Percentiles rank a stretch among this genome's conserved stretches.
These are phyloP conservation scores for Pelochelys cantorii DNA, from an alignment of 2,797 vertebrate species.

Conservation along the genomic window DNA sequence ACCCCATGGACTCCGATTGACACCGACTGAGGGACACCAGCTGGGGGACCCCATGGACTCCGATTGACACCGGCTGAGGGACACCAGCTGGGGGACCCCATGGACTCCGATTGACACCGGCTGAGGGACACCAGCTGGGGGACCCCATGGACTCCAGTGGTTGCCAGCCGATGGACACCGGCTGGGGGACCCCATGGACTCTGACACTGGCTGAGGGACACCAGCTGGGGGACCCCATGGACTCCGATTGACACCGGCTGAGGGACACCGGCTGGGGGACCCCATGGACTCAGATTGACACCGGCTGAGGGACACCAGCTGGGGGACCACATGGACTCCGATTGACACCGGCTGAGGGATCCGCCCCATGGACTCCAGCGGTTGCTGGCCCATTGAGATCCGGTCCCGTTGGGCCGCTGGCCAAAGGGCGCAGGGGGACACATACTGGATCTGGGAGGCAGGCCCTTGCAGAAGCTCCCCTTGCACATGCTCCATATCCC, in stretches of 20 bases:
- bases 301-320: too few species aligned
- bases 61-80: fast-evolving
- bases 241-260: too few species aligned
- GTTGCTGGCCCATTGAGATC: fast-evolving
- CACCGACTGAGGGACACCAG: fast-evolving
- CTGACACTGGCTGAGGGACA: too few species aligned
- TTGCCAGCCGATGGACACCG: fast-evolving
- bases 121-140: fast-evolving
- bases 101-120: fast-evolving
- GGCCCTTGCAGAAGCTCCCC: fast-evolving
- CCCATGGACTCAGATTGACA: fast-evolving
- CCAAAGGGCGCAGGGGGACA: fast-evolving
- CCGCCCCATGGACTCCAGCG: too few species aligned
- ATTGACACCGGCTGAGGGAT: background rate
- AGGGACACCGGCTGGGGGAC: too few species aligned
- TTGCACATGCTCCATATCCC: background rate
- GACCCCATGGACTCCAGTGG: fast-evolving
- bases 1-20: background rate
- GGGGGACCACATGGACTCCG: too few species aligned
- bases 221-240: too few species aligned
- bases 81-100: background rate
- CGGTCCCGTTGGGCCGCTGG: fast-evolving
- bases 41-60: background rate
- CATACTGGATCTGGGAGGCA: background rate
- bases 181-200: background rate